Evolutionary conservation across 1,140 invertebrate genomes (phyloP).

Genomic region (Macrotrachela quadricornifera): DNA sequence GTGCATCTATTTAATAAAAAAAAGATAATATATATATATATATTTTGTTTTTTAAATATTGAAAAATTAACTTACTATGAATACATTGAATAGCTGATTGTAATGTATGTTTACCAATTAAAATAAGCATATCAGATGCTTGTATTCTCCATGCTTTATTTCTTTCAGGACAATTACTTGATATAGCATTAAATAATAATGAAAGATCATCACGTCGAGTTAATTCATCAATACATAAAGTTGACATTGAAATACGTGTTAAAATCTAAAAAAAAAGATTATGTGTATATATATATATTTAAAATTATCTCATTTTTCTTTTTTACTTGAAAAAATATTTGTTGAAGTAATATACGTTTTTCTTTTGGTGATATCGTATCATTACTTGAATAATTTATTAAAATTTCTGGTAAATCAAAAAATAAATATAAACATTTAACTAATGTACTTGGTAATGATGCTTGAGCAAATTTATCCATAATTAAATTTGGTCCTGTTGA

Average conservation of each 20-base stretch:
- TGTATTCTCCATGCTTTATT: conserved; percentile 89
- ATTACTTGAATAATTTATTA: conserved; percentile 39
- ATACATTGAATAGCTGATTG: too few species aligned
- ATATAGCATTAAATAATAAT: conserved; percentile 82
- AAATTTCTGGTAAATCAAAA: conserved; percentile 64
- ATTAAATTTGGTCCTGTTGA: conserved; percentile 11
- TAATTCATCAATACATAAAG: conserved; percentile 70
- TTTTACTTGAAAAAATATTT: conserved; percentile 75
- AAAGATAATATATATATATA: too few species aligned
- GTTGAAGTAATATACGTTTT: conserved; percentile 69
- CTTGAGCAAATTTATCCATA: conserved; percentile 61
- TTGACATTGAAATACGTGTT: conserved; percentile 69
- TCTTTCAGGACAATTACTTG: conserved; percentile 68
- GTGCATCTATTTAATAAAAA: too few species aligned
- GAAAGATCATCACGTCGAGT: conserved; percentile 84
- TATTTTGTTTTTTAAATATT: too few species aligned
- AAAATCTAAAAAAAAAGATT: conserved; percentile 44
- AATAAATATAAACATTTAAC: conserved; percentile 97
- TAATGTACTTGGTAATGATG: conserved; percentile 79
- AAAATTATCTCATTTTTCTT: not conserved
- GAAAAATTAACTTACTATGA: too few species aligned
- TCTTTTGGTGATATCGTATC: conserved; percentile 66
- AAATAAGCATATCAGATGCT: conserved; percentile 76
- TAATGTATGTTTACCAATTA: not conserved
- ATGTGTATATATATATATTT: not conserved